These are phyloP conservation scores for Piaya cayana DNA, from an alignment of 2,113 vertebrate species.

Conservation along the genomic window DNA sequence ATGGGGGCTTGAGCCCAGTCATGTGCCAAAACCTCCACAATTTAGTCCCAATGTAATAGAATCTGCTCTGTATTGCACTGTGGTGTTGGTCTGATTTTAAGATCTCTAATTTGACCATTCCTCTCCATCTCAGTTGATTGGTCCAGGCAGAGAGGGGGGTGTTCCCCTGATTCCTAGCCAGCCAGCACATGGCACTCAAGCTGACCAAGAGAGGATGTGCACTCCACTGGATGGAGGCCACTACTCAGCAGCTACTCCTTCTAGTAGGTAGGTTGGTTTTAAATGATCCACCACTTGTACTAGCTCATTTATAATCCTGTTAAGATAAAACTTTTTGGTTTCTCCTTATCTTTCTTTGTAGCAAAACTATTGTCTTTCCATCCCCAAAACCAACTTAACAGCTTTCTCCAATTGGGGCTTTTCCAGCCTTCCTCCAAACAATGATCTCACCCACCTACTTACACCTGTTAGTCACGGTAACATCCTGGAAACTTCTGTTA, in stretches of 20 bases:
- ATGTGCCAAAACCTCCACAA: not conserved
- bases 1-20: not conserved
- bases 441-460: not conserved
- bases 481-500: not conserved
- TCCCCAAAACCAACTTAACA: not conserved
- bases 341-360: not conserved
- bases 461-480: not conserved
- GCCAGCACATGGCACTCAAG: constrained; percentile 83
- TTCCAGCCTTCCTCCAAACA: not conserved
- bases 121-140: constrained; percentile 75
- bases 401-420: not conserved
- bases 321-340: not conserved
- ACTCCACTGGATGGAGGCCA: constrained; percentile 76
- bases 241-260: constrained; percentile 78
- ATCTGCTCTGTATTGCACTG: not conserved
- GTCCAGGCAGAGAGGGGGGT: constrained; percentile 89
- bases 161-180: constrained; percentile 79
- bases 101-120: not conserved
- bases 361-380: not conserved
- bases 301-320: not conserved
- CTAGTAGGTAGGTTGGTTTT: constrained; percentile 78
- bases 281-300: not conserved
- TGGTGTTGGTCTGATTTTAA: not conserved
- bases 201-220: constrained; percentile 82
- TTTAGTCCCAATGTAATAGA: not conserved